A percentile compares a stretch with the other conserved stretches of the same genome.
These are phyloP conservation scores for Lepetodrilus schrolli DNA, from an alignment of 2,888 invertebrate genomes.

Conservation along the genomic window DNA sequence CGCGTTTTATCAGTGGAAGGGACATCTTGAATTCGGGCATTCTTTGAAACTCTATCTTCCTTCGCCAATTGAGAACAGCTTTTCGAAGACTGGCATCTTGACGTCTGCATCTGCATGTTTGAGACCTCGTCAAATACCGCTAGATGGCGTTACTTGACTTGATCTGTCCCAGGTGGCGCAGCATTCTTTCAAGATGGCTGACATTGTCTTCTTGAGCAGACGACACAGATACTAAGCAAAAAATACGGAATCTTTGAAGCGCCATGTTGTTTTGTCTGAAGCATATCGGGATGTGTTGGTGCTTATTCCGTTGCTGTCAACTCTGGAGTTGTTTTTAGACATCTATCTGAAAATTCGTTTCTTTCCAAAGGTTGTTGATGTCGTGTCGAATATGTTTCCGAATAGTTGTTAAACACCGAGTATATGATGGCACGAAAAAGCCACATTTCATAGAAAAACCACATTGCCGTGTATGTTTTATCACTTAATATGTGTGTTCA, in stretches of 20 bases:
- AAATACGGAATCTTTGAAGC: not conserved
- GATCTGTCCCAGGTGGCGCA: slow-evolving; percentile 24
- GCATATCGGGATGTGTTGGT: too few species aligned
- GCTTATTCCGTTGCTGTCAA: too few species aligned
- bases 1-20: not conserved
- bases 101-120: not conserved
- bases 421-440: too few species aligned
- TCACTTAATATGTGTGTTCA: too few species aligned
- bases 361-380: too few species aligned
- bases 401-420: too few species aligned
- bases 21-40: slow-evolving; percentile 9
- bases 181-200: slow-evolving; percentile 26
- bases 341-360: too few species aligned
- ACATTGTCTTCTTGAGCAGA: slow-evolving; percentile 23
- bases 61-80: not conserved
- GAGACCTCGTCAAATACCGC: slow-evolving; percentile 23
- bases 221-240: slow-evolving; percentile 17
- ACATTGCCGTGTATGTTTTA: too few species aligned
- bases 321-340: too few species aligned
- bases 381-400: too few species aligned
- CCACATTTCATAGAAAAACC: too few species aligned
- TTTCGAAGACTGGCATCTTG: slow-evolving; percentile 5
- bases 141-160: slow-evolving; percentile 25
- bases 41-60: slow-evolving; percentile 22
- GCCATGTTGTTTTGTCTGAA: not conserved